Base-by-base conservation (phyloP, 2,888 invertebrate genomes). In the Diplazon laetatorius region DNA sequence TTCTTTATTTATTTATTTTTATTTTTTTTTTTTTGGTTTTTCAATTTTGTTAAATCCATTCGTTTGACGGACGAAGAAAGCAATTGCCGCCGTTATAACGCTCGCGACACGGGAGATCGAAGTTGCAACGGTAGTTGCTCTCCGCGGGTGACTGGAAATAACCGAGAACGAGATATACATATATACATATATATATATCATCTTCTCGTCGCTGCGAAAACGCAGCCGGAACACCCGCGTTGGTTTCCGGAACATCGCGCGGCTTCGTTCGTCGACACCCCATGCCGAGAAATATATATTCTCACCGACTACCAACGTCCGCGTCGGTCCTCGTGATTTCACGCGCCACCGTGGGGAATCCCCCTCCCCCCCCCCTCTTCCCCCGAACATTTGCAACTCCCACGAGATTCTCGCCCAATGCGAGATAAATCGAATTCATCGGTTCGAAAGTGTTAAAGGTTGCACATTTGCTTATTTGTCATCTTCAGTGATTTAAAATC, bases 91-190 rank as follows among this genome's bases (percentile, higher is more conserved):
- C n/a, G n/a, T 12, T 46, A 1, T 6, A n/a, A 5, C 30, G 6
- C 6, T 12, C 6, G 39, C 35, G 20, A 35, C 20, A 39, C 22
- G 46, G 44, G 50, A 39, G 20, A 35, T 46, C 37, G 25, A 8
- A 30, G 62, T 65, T 10, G 50, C 18, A 30, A 12, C 30, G 73
- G 10, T 44, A 69, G 44, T 35, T n/a, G n/a, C n/a, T n/a, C 62
- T 48, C 69, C 55, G 69, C 69, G 69, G 69, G 75, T 57, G 57
- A 75, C 62, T 69, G 46, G 25, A 69, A 68, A 69, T 57, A 55
- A 52, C 55, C 69, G 75, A 63, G 69, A 75, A 75, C 63, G 69
- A 75, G 69, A 69, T 55, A 25, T n/a, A n/a, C n/a, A n/a, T n/a
- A n/a, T n/a, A n/a, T n/a, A n/a, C n/a, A n/a, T n/a, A n/a, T n/a